These are phyloP conservation scores for Actinopyga echinites DNA, from an alignment of 53 echinoderm and acorn worm genomes.

Conservation along the genomic window DNA sequence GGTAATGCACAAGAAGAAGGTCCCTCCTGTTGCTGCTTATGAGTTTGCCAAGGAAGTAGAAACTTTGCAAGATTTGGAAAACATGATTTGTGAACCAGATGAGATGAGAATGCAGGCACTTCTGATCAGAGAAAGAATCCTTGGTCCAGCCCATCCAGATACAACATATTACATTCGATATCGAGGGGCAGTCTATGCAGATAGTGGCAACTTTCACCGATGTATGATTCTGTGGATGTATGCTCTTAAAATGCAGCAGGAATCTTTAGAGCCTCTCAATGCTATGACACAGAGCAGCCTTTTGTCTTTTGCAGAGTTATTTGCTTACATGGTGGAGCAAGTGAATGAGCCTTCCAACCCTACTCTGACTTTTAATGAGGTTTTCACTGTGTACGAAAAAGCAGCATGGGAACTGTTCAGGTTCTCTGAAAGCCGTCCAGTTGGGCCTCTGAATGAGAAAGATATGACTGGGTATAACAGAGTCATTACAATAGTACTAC, in stretches of 20 bases:
- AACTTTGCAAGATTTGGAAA: constrained; percentile 73
- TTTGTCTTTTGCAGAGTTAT: constrained; percentile 94
- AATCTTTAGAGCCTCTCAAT: constrained; percentile 90
- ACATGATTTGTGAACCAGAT: constrained; percentile 91
- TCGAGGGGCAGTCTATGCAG: constrained; percentile 96
- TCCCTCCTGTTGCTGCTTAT: constrained; percentile 72
- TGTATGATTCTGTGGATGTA: constrained; percentile 99
- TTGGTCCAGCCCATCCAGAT: constrained; percentile 97
- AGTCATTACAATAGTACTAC: constrained; percentile 88
- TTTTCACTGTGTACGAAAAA: constrained; percentile 43
- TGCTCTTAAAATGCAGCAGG: constrained; percentile 96
- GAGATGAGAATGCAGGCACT: constrained; percentile 99
- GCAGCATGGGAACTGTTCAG: constrained; percentile 16
- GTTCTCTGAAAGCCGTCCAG: constrained; percentile 13
- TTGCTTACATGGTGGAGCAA: constrained; percentile 98
- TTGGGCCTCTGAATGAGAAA: constrained; percentile 63
- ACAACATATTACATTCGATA: constrained; percentile 98
- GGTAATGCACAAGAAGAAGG: constrained; percentile 72
- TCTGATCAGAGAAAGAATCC: constrained; percentile 89
- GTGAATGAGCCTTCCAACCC: constrained; percentile 75
- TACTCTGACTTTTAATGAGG: constrained; percentile 69
- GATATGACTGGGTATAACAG: constrained; percentile 85
- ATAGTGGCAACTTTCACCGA: constrained; percentile 93
- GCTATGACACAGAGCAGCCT: constrained; percentile 99
- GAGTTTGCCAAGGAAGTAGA: constrained; percentile 80